Percentiles rank a stretch among this genome's conserved stretches.
These are phyloP conservation scores for Betta splendens DNA, from an alignment of 2,797 vertebrate species.

Conservation along the genomic window DNA sequence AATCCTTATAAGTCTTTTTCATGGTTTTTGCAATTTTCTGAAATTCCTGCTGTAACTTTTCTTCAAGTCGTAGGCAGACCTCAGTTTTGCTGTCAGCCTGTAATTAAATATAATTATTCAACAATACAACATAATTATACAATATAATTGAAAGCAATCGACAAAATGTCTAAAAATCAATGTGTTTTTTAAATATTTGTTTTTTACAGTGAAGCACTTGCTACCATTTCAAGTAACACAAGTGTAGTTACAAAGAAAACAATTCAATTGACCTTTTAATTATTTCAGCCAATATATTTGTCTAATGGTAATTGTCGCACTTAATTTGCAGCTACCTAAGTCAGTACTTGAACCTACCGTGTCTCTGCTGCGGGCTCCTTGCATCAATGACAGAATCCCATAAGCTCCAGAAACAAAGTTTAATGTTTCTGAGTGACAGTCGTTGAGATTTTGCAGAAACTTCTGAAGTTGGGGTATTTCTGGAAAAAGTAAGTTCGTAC, in stretches of 20 bases:
- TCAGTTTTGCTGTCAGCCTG: constrained; percentile 3
- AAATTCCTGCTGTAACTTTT: not conserved
- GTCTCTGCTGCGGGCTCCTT: constrained; percentile 14
- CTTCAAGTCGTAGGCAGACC: constrained; percentile 10
- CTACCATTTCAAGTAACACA: too few species aligned
- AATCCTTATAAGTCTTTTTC: not conserved
- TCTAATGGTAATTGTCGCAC: too few species aligned
- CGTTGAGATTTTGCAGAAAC: constrained; percentile 39
- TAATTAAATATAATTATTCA: constrained; percentile 9
- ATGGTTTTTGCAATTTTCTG: not conserved
- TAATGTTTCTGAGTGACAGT: constrained; percentile 31
- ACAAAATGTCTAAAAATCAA: too few species aligned
- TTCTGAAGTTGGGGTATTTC: constrained; percentile 54
- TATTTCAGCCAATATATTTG: too few species aligned
- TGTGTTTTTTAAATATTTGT: too few species aligned
- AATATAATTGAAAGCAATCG: too few species aligned
- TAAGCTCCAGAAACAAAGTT: constrained; percentile 54
- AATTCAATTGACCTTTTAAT: too few species aligned
- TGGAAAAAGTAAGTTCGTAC: too few species aligned
- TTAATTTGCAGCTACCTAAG: too few species aligned
- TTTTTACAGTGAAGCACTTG: too few species aligned
- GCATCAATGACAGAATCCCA: constrained; percentile 60
- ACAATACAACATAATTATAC: too few species aligned
- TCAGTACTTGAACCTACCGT: constrained; percentile 35
- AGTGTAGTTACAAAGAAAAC: too few species aligned